A percentile compares a stretch with the other conserved stretches of the same genome.
These are phyloP conservation scores for Chelon auratus DNA, from an alignment of 2,797 vertebrate species.

Conservation along the genomic window DNA sequence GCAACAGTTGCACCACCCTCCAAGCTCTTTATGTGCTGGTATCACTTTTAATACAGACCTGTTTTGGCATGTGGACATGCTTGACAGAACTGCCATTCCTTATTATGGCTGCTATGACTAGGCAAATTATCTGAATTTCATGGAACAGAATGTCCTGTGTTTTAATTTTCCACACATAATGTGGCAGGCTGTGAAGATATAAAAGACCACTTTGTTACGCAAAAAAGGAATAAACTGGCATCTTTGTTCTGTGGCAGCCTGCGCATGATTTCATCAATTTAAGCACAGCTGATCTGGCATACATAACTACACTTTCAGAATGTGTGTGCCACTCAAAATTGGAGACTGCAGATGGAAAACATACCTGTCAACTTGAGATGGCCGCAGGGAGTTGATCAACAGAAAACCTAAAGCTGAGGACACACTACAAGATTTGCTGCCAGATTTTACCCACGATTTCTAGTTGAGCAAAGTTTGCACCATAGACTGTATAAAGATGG, in stretches of 20 bases:
- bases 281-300: slow-evolving; percentile 19
- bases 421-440: no score
- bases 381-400: slow-evolving; percentile 31
- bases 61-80: background rate
- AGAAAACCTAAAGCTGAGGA: background rate
- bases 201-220: slow-evolving; percentile 15
- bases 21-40: background rate
- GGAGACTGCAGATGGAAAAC: slow-evolving; percentile 23
- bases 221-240: slow-evolving; percentile 14
- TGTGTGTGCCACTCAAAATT: slow-evolving; percentile 37
- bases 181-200: background rate
- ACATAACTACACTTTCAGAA: slow-evolving; percentile 29
- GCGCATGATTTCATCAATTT: slow-evolving; percentile 38
- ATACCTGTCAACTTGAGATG: slow-evolving; percentile 31
- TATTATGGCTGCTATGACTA: slow-evolving; percentile 5
- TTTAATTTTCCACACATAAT: slow-evolving; percentile 10
- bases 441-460: no score
- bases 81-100: slow-evolving; percentile 8
- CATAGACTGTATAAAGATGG: no score
- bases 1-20: background rate
- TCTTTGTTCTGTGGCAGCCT: slow-evolving; percentile 17
- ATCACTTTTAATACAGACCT: background rate
- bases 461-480: no score
- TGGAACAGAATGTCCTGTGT: slow-evolving; percentile 1
- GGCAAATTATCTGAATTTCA: slow-evolving; percentile 26